phyloP scores from a whole-genome alignment of 2,888 invertebrate species.

The Gisinianus flammeolus region DNA sequence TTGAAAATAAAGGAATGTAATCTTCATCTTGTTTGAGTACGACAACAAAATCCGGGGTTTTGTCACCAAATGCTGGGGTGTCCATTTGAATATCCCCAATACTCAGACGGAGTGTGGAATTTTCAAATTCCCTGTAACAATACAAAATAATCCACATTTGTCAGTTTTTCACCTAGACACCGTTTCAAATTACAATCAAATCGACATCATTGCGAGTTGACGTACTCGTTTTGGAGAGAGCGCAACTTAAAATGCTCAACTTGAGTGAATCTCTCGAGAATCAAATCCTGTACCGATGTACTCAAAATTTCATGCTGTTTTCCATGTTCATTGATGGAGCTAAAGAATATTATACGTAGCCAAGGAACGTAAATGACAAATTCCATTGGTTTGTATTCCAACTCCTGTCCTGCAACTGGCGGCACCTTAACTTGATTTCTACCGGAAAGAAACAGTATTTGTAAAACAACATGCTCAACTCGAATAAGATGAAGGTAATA shows the following conservation, averaged over 20 bases:
- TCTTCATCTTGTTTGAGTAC: slow-evolving; percentile 44
- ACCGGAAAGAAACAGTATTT: background rate
- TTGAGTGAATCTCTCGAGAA: slow-evolving; percentile 38
- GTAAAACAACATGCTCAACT: background rate
- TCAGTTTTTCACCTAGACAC: background rate
- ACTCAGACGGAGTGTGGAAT: slow-evolving; percentile 38
- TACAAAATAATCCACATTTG: background rate
- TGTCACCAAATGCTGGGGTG: slow-evolving; percentile 44
- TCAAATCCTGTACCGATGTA: slow-evolving; percentile 42
- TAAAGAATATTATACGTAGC: slow-evolving; percentile 24
- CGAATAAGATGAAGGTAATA: background rate
- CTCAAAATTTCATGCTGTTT: slow-evolving; percentile 42
- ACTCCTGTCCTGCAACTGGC: background rate
- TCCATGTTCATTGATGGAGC: slow-evolving; percentile 11
- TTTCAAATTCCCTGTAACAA: slow-evolving; percentile 43
- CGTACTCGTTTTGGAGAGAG: slow-evolving; percentile 35
- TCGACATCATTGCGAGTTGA: background rate
- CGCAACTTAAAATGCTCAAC: slow-evolving; percentile 27
- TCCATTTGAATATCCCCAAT: slow-evolving; percentile 56
- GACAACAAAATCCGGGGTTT: slow-evolving; percentile 48
- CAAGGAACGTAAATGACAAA: slow-evolving; percentile 27
- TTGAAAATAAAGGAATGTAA: slow-evolving; percentile 37
- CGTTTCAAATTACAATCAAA: background rate
- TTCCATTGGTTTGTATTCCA: slow-evolving; percentile 24
- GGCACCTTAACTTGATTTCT: too few species aligned